Percentiles rank a stretch among this genome's conserved stretches.
These are phyloP conservation scores for Remorina albescens DNA, from an alignment of 2,797 vertebrate species.

Conservation along the genomic window DNA sequence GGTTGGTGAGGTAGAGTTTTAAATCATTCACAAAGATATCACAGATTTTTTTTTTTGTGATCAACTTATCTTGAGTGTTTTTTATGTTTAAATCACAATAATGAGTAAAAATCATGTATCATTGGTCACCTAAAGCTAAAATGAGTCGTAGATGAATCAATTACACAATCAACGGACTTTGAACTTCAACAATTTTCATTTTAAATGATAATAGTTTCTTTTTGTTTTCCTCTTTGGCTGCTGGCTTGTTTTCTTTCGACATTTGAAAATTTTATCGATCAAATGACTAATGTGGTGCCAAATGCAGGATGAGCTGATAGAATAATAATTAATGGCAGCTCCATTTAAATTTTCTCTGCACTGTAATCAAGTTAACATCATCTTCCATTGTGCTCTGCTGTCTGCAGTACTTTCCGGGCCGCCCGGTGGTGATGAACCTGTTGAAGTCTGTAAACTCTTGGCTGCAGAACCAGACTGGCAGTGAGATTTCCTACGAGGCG, in stretches of 20 bases:
- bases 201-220: not conserved
- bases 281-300: not conserved
- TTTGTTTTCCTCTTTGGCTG: not conserved
- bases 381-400: conserved; percentile 21
- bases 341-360: not conserved
- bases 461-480: conserved; percentile 77
- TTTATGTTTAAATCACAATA: too few species aligned
- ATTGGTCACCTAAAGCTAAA: not conserved
- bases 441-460: conserved; percentile 78
- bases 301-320: not conserved
- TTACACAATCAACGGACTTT: not conserved
- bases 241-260: not conserved
- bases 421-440: conserved; percentile 84
- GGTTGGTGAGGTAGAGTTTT: too few species aligned
- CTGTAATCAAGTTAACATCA: not conserved
- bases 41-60: too few species aligned
- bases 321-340: not conserved
- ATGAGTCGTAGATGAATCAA: not conserved
- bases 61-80: too few species aligned
- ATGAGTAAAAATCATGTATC: too few species aligned
- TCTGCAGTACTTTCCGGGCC: conserved; percentile 90
- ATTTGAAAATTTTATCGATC: not conserved
- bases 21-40: too few species aligned
- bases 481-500: conserved; percentile 79
- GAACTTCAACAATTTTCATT: not conserved